Base-by-base conservation (phyloP, 1,140 invertebrate species). In the Solen grandis region DNA sequence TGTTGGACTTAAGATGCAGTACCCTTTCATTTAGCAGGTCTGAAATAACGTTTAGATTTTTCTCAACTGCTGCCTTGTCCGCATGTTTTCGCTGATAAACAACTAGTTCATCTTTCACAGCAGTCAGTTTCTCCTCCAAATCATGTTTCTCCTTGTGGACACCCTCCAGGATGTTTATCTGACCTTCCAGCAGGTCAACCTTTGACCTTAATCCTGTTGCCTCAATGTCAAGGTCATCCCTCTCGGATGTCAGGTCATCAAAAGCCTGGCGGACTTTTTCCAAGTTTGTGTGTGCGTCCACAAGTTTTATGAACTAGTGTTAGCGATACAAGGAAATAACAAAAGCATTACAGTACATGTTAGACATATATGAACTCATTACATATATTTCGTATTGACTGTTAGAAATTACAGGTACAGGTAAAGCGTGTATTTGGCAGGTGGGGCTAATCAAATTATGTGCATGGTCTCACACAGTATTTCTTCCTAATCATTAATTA, bases 151-250 rank as follows among this genome's bases (percentile, higher is more conserved):
- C 68, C 27, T 80, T 73, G 33, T 62, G 72, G 27, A 59, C 41
- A 22, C 38, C 77, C 38, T 80, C 66, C 66, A 80, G 60, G 31
- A 80, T 35, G 31, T 80, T 35, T 1, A 80, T 31, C 41, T 80
- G 66, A 72, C 68, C 77, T 72, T 80, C 77, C 50, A 80, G 60
- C 8, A 80, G 31, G 5, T 25, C 55, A 46, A 80, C 69, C 68
- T 35, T 80, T 33, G 77, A 80, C 66, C 35, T 65, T 29, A 80
- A 19, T 36, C 60, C 69, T 27, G 69, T 36, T 16, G 59, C 55
- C 33, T 80, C 77, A 80, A 65, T 65, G 59, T 80, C 77, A 73
- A 80, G 68, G 57, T 72, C 68, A 80, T 80, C 77, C 55, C 60
- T 63, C 50, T 72, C 54, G 27, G 59, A 60, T n/a, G 25, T 33